These are phyloP conservation scores for Hypotaenidia philippensis DNA, from an alignment of 2,797 vertebrate genomes.

Conservation along the genomic window DNA sequence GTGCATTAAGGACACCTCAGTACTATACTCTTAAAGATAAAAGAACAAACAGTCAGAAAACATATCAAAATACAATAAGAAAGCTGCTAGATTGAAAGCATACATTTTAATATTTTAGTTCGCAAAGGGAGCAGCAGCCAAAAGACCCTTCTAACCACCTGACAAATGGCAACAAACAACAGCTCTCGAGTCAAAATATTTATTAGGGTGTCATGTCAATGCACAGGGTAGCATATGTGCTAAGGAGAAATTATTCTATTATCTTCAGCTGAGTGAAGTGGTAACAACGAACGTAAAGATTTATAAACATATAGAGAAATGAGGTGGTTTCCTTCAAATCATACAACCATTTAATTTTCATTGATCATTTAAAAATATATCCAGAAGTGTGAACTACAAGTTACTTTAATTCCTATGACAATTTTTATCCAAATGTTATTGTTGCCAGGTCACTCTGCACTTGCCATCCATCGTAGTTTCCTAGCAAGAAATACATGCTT, in stretches of 20 bases:
- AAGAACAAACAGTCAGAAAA: constrained; percentile 9
- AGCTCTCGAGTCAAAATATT: constrained; percentile 66
- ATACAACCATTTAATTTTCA: not conserved
- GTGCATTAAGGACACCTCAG: not conserved
- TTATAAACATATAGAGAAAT: not conserved
- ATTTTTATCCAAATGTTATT: constrained; percentile 34
- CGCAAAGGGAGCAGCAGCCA: constrained; percentile 30
- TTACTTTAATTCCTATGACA: constrained; percentile 10
- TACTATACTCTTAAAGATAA: not conserved
- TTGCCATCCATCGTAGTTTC: not conserved
- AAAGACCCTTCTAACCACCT: constrained; percentile 55
- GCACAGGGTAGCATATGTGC: constrained; percentile 60
- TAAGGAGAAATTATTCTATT: constrained; percentile 60
- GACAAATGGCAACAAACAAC: constrained; percentile 68
- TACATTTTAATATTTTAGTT: constrained; percentile 62
- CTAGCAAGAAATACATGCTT: not conserved
- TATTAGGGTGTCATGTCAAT: constrained; percentile 66
- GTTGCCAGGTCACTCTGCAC: not conserved
- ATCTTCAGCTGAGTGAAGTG: constrained; percentile 22
- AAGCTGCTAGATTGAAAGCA: constrained; percentile 39
- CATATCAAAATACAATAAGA: not conserved
- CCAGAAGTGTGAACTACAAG: not conserved
- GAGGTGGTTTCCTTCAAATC: not conserved
- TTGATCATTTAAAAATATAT: not conserved
- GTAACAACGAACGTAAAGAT: not conserved